These are phyloP conservation scores for Uloborus plumipes DNA, from an alignment of 2,888 invertebrate species.

Conservation along the genomic window DNA sequence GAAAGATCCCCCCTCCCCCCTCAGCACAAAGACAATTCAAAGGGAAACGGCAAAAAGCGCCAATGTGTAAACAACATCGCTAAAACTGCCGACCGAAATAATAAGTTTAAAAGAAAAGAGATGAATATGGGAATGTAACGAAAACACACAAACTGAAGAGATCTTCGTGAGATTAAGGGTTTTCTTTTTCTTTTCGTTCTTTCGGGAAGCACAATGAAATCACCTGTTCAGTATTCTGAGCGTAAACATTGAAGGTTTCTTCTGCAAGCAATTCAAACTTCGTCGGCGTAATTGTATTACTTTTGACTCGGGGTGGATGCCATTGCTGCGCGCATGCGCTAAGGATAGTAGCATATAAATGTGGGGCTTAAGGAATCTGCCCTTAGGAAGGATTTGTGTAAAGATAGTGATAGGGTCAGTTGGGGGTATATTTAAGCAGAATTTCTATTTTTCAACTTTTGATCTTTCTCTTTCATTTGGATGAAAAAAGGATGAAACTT, in stretches of 20 bases:
- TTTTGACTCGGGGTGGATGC: neutral
- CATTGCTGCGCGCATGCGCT: no score
- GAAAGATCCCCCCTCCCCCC: no score
- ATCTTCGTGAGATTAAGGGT: slow-evolving; percentile 32
- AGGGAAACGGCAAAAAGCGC: slow-evolving; percentile 3
- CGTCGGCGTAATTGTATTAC: slow-evolving; percentile 28
- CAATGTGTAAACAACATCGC: slow-evolving; percentile 34
- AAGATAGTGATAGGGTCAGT: no score
- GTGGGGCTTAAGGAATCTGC: no score
- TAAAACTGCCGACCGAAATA: slow-evolving; percentile 32
- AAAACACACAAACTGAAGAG: slow-evolving; percentile 10
- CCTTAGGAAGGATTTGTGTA: no score
- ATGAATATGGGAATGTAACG: neutral
- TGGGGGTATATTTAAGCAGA: no score
- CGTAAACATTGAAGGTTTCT: neutral
- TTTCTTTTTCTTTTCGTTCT: neutral
- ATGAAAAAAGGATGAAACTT: no score
- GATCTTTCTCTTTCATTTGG: no score
- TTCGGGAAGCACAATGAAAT: neutral
- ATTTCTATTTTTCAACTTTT: no score
- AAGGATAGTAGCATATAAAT: no score
- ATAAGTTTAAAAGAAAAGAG: slow-evolving; percentile 37
- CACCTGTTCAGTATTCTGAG: slow-evolving; percentile 33
- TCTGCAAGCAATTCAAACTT: slow-evolving; percentile 9
- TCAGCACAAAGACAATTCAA: slow-evolving; percentile 22